Conservation (phyloP, 53 echinoderm and acorn worm genomes). For the Paracentrotus lividus region DNA sequence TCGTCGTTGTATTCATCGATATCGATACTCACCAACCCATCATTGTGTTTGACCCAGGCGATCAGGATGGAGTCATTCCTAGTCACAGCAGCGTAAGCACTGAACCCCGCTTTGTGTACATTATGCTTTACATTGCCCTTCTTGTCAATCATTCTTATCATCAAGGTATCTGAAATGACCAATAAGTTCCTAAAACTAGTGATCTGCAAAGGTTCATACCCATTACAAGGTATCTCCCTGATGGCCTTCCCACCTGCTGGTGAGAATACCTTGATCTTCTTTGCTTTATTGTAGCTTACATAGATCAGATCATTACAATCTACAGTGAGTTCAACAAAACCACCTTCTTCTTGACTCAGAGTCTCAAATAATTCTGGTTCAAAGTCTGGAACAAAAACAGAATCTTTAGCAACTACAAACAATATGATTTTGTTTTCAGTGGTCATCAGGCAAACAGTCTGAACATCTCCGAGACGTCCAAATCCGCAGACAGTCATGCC, state of each 20-base stretch:
- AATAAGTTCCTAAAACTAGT: neutral
- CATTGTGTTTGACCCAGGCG: neutral
- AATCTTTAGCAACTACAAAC: no score
- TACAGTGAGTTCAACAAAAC: neutral
- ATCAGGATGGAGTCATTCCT: neutral
- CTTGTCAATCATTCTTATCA: neutral
- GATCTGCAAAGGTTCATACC: neutral
- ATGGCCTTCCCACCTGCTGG: neutral
- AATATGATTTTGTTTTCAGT: no score
- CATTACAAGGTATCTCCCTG: slow-evolving; percentile 31
- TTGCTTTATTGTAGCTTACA: neutral
- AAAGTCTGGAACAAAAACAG: no score
- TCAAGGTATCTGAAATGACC: neutral
- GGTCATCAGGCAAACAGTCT: no score
- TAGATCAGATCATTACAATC: slow-evolving; percentile 17
- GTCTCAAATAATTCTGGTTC: no score
- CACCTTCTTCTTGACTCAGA: neutral
- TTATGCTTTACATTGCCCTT: neutral
- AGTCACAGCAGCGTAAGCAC: neutral
- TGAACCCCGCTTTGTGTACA: neutral
- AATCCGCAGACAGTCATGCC: no score
- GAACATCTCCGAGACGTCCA: no score
- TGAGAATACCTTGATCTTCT: no score
- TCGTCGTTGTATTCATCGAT: slow-evolving; percentile 23
- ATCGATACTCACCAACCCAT: no score